phyloP scores from a whole-genome alignment of 2,888 invertebrate genomes.

The Ptilodon capucinus region DNA sequence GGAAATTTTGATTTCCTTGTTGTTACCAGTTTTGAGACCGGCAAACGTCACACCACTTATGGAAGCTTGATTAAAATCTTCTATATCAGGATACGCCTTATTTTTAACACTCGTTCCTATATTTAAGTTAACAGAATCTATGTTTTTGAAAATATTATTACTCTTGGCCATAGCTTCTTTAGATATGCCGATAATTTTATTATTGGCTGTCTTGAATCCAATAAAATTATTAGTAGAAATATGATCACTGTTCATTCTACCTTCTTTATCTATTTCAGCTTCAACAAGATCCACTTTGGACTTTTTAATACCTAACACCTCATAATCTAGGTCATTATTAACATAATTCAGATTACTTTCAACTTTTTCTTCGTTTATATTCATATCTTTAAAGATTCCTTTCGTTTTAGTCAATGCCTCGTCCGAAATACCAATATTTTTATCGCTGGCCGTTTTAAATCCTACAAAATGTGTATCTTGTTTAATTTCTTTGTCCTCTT shows the following conservation, averaged over 20 bases:
- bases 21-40: slow-evolving; percentile 14
- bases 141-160: slow-evolving; percentile 46
- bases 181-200: slow-evolving; percentile 48
- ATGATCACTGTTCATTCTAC: background rate
- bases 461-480: slow-evolving; percentile 6
- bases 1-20: slow-evolving; percentile 8
- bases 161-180: slow-evolving; percentile 54
- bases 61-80: slow-evolving; percentile 2
- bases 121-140: slow-evolving; percentile 11
- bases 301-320: too few species aligned
- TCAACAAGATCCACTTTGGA: too few species aligned
- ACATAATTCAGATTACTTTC: background rate
- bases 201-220: slow-evolving; percentile 59
- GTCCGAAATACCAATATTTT: slow-evolving; percentile 41
- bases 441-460: slow-evolving; percentile 49
- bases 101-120: background rate
- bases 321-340: background rate
- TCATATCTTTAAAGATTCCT: slow-evolving; percentile 41
- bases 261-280: background rate
- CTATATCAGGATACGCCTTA: background rate
- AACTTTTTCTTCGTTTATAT: slow-evolving; percentile 17
- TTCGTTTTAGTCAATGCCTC: slow-evolving; percentile 36
- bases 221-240: background rate
- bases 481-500: slow-evolving; percentile 17
- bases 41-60: slow-evolving; percentile 3